Evolutionary conservation across 2,113 vertebrate species (phyloP).

Genomic region (Labeo catla): DNA sequence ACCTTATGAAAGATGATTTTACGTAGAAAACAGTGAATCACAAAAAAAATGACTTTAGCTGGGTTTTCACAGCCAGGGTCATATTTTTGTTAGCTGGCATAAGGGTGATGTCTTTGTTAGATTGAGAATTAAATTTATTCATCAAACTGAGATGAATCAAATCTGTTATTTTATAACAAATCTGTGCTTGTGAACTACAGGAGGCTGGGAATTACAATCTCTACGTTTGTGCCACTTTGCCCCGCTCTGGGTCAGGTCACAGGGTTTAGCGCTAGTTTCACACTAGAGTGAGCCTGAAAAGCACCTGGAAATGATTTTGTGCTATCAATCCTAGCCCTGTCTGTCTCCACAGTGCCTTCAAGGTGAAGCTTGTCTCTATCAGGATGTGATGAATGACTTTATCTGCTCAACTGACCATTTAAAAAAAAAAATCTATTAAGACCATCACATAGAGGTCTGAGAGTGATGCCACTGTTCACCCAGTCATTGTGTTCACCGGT

Average conservation of each 20-base stretch:
- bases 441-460: constrained; percentile 5
- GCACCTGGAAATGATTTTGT: constrained; percentile 42
- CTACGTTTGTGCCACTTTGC: neutral
- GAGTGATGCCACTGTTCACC: neutral
- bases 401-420: constrained; percentile 51
- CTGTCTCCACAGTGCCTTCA: constrained; percentile 31
- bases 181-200: constrained; percentile 5
- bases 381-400: constrained; percentile 50
- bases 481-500: neutral
- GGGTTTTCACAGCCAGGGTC: too few species aligned
- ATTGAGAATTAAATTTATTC: neutral
- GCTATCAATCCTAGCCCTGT: constrained; percentile 46
- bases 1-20: too few species aligned
- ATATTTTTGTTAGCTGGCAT: too few species aligned
- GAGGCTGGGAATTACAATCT: neutral
- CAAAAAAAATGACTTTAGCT: too few species aligned
- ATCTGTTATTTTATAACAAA: constrained; percentile 14
- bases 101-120: too few species aligned
- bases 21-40: too few species aligned
- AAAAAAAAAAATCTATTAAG: constrained; percentile 38
- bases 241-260: constrained; percentile 22
- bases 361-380: constrained; percentile 47
- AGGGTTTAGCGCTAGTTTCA: constrained; percentile 40
- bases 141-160: neutral
- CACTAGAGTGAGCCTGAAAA: constrained; percentile 46